A percentile compares a stretch with the other conserved stretches of the same genome.
Conservation (phyloP, 2,797 vertebrate genomes). For the Eidolon dupreanum region DNA sequence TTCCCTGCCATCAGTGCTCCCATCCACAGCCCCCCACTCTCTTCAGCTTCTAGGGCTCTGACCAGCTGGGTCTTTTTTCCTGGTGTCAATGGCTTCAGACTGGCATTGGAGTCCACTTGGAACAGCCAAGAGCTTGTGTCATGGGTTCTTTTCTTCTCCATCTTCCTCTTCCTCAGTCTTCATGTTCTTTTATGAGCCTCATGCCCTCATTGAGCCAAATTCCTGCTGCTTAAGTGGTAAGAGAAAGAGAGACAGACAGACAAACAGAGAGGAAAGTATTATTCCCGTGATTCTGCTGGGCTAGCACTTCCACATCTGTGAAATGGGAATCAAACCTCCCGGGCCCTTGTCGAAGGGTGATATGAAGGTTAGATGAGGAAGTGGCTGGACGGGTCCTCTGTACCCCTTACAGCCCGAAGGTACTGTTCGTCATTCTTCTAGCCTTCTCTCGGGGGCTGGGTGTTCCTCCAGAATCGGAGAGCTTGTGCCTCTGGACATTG, state of each 20-base stretch:
- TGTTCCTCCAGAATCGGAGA: too few species aligned
- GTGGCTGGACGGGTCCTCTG: neutral
- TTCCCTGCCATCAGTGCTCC: neutral
- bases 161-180: neutral
- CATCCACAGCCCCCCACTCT: too few species aligned
- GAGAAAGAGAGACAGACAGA: neutral
- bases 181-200: neutral
- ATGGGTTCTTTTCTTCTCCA: neutral
- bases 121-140: neutral
- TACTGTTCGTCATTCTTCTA: too few species aligned
- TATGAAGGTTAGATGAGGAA: neutral
- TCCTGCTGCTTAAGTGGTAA: neutral
- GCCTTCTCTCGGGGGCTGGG: too few species aligned
- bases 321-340: neutral
- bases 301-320: neutral
- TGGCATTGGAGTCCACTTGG: neutral
- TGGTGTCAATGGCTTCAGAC: neutral
- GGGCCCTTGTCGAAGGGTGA: neutral
- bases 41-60: neutral
- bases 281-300: accelerated
- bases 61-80: neutral
- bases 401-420: neutral
- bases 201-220: neutral
- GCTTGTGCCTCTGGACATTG: neutral
- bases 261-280: neutral